Evolutionary conservation across 2,888 invertebrate species (phyloP).

Genomic region (Tuta absoluta): DNA sequence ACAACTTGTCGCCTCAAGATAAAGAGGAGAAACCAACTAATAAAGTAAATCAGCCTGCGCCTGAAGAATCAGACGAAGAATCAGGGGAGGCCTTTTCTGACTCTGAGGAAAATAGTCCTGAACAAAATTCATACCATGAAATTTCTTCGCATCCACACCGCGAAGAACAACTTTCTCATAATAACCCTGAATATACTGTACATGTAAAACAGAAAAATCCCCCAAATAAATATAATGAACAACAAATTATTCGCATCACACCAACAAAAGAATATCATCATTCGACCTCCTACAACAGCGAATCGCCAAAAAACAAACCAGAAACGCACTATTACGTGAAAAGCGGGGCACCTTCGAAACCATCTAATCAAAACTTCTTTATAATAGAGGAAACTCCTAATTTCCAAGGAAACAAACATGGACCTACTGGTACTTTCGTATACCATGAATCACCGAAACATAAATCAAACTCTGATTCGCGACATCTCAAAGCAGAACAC

Average conservation of each 20-base stretch:
- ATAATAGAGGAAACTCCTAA: slow-evolving; percentile 5
- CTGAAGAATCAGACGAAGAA: slow-evolving; percentile 39
- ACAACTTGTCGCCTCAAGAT: slow-evolving; percentile 54
- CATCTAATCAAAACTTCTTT: neutral
- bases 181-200: neutral
- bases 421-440: slow-evolving; percentile 4
- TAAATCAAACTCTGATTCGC: slow-evolving; percentile 20
- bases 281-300: neutral
- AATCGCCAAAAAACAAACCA: slow-evolving; percentile 4
- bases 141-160: neutral
- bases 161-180: neutral
- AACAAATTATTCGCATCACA: neutral
- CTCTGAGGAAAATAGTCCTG: slow-evolving; percentile 38
- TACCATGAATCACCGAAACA: slow-evolving; percentile 26
- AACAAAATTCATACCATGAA: slow-evolving; percentile 17
- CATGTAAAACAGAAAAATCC: neutral
- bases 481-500: slow-evolving; percentile 40
- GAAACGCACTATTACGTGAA: slow-evolving; percentile 3
- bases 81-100: slow-evolving; percentile 34
- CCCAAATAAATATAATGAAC: neutral
- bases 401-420: slow-evolving; percentile 6
- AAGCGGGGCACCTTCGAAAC: neutral
- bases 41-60: slow-evolving; percentile 28
- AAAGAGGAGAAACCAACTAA: slow-evolving; percentile 36
- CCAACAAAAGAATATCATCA: slow-evolving; percentile 2